These are phyloP conservation scores for Tetanocera ferruginea DNA, from an alignment of 2,888 invertebrate species.

Conservation along the genomic window DNA sequence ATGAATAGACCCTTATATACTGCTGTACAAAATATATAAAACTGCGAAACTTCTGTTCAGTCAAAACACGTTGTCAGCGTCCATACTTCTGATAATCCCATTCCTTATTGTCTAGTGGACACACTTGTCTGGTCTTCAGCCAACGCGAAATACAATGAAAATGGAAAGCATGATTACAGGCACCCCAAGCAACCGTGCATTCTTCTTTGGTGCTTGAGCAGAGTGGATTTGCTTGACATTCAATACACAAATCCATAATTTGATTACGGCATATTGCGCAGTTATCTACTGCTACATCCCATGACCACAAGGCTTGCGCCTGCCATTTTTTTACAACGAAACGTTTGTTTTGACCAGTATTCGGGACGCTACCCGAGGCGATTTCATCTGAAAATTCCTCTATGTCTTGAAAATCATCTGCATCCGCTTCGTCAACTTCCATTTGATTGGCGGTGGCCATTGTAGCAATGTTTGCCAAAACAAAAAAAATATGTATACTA, in stretches of 20 bases:
- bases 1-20: neutral
- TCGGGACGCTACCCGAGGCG: conserved; percentile 65
- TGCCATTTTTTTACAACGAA: conserved; percentile 99
- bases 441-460: conserved; percentile 69
- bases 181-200: conserved; percentile 99
- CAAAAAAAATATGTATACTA: too few species aligned
- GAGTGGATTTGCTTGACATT: conserved; percentile 98
- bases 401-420: conserved; percentile 52
- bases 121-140: conserved; percentile 98
- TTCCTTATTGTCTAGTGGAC: conserved; percentile 98
- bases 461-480: neutral
- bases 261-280: conserved; percentile 99
- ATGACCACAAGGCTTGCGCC: conserved; percentile 98
- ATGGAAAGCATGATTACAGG: conserved; percentile 99
- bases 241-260: conserved; percentile 99
- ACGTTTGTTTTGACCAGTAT: conserved; percentile 90
- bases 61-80: conserved; percentile 50
- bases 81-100: conserved; percentile 99
- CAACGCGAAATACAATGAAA: conserved; percentile 99
- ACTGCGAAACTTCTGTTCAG: neutral
- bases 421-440: conserved; percentile 93
- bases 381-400: conserved; percentile 49
- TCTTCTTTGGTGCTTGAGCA: conserved; percentile 98
- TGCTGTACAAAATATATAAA: conserved; percentile 3
- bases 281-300: conserved; percentile 99